These are phyloP conservation scores for Podilymbus podiceps DNA, from an alignment of 2,113 vertebrate genomes.

Conservation along the genomic window DNA sequence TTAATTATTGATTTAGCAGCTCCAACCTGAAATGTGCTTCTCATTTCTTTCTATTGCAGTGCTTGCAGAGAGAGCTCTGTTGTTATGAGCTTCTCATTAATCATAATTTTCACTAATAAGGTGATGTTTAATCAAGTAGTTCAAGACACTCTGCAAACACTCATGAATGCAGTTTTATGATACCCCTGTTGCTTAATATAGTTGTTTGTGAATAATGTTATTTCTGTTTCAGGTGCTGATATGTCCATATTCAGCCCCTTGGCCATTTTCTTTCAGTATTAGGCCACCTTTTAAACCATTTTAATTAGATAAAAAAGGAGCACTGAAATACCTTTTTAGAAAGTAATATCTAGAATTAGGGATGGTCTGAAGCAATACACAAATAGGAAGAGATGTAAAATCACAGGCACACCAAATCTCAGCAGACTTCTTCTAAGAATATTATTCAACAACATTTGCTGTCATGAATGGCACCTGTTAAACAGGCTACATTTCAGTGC, in stretches of 20 bases:
- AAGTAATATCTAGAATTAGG: background rate
- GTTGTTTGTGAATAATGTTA: background rate
- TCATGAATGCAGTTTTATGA: background rate
- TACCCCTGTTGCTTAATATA: background rate
- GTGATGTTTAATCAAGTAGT: conserved; percentile 2
- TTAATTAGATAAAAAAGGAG: background rate
- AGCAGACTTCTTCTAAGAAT: background rate
- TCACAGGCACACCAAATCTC: background rate
- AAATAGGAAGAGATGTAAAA: background rate
- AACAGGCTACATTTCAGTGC: background rate
- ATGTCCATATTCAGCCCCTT: background rate
- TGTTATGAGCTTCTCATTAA: conserved; percentile 25
- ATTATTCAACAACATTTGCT: background rate
- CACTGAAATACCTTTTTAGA: background rate
- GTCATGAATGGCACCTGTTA: background rate
- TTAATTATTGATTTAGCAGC: background rate
- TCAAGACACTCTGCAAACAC: conserved; percentile 14
- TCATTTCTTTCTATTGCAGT: background rate
- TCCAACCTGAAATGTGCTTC: background rate
- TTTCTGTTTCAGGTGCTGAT: background rate
- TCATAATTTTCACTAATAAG: conserved; percentile 44
- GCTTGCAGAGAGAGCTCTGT: background rate
- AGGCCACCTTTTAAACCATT: background rate
- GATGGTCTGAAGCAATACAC: background rate
- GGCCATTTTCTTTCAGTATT: background rate